Conservation (phyloP, 2,113 vertebrate genomes). For the Lates calcarifer region DNA sequence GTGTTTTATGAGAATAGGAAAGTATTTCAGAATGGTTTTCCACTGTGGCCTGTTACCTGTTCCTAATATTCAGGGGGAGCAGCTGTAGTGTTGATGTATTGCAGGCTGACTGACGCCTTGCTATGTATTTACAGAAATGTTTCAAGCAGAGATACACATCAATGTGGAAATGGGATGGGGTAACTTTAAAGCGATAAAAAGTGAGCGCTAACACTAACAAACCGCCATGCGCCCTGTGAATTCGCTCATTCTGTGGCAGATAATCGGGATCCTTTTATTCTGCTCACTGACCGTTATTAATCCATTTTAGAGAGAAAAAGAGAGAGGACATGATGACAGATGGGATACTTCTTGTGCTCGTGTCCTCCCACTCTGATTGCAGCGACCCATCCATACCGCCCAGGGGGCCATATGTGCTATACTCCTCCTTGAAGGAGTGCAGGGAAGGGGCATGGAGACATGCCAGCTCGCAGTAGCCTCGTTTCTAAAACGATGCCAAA, state of each 20-base stretch:
- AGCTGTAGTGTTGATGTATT: not conserved
- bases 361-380: slow-evolving; percentile 69
- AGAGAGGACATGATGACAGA: slow-evolving; percentile 76
- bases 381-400: slow-evolving; percentile 74
- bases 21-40: not conserved
- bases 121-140: slow-evolving; percentile 6
- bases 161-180: not conserved
- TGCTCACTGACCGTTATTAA: slow-evolving; percentile 56
- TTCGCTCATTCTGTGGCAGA: slow-evolving; percentile 12
- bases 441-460: slow-evolving; percentile 67
- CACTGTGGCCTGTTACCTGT: not conserved
- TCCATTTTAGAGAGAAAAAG: slow-evolving; percentile 64
- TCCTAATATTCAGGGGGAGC: not conserved
- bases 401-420: slow-evolving; percentile 81
- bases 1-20: not conserved
- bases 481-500: slow-evolving; percentile 46
- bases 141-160: not conserved
- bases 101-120: not conserved
- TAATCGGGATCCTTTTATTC: slow-evolving; percentile 57
- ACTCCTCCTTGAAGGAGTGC: slow-evolving; percentile 72
- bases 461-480: slow-evolving; percentile 60
- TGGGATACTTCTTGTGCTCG: slow-evolving; percentile 70
- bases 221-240: not conserved
- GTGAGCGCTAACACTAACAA: not conserved
- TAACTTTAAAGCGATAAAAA: not conserved